Base-by-base conservation (phyloP, 2,797 vertebrate genomes). In the Pempheris klunzingeri region DNA sequence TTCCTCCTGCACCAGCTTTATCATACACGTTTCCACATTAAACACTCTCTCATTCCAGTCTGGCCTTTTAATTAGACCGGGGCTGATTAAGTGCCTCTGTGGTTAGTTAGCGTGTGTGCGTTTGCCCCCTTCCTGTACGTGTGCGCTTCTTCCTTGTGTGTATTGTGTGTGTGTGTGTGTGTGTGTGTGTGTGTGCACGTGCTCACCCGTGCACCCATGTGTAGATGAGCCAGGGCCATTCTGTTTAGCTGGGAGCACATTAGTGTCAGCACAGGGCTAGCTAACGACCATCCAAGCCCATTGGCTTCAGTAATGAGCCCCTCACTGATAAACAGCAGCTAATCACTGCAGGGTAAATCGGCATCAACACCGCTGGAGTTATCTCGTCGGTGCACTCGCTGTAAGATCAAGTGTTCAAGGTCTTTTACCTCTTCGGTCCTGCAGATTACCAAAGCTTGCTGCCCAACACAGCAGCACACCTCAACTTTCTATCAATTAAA, bases 21-120 rank as follows among this genome's bases (percentile, higher is more conserved):
- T 91, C 90, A 86, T 86, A 85, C 80, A 73, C 57, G 47, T 90
- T 91, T 87, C 74, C 78, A 80, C 85, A 88, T 89, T 91, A 88
- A 93, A 89, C 78, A 46, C 80, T 84, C 77, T 77, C 85, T 92
- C 81, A 84, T 85, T 89, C 79, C 80, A 76, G 83, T 77, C 85
- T 81, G 87, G 84, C 84, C 89, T 93, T 94, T 95, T 94, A 94
- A 94, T 95, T 94, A 94, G 83, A 84, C 78, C 34, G 61, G 85
- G 83, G 90, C 92, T 94, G 91, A 95, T 95, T 93, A 93, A 94
- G 86, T 90, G 85, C 81, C 82, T 88, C 83, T 87, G 80, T 83
- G 84, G 81, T 90, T 57, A 43, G 77, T 57, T 62, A 6, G 58
- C 61, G 44, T 68, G 55, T 54, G 77, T 68, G 69, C 3, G 60